phyloP scores from a whole-genome alignment of 1,140 invertebrate genomes.

The Neodiprion virginianus region DNA sequence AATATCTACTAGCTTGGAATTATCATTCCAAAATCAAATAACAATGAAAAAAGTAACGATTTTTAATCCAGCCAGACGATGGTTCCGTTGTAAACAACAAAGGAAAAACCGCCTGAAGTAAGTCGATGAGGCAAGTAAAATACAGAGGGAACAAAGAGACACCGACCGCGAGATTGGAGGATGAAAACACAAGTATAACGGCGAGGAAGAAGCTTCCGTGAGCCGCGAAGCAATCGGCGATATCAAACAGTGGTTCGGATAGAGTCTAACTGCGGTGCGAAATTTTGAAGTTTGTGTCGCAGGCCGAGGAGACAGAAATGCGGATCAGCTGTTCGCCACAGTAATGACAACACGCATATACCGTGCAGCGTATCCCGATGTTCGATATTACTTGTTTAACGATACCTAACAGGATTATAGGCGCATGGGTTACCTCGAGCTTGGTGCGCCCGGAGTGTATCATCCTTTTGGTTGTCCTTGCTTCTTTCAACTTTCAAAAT shows the following conservation, averaged over 20 bases:
- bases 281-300: constrained; percentile 3
- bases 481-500: constrained; percentile 59
- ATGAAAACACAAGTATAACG: neutral
- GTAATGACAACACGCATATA: constrained; percentile 53
- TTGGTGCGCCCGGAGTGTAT: constrained; percentile 62
- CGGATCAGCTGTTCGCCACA: constrained; percentile 59
- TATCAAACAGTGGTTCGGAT: neutral
- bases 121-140: neutral
- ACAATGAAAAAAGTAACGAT: too few species aligned
- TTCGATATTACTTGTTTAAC: constrained; percentile 5
- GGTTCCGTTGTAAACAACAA: too few species aligned
- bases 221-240: neutral
- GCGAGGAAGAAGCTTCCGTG: neutral
- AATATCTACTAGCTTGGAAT: too few species aligned
- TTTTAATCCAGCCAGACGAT: too few species aligned
- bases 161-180: too few species aligned
- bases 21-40: too few species aligned
- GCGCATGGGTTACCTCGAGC: constrained; percentile 57
- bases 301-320: constrained; percentile 33
- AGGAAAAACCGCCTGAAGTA: neutral
- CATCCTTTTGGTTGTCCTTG: constrained; percentile 64
- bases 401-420: constrained; percentile 1
- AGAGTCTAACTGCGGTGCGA: neutral
- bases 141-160: neutral
- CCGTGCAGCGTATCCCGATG: neutral